A percentile compares a stretch with the other conserved stretches of the same genome.
Conservation (phyloP, 2,113 vertebrate genomes). For the Pelodiscus sinensis region DNA sequence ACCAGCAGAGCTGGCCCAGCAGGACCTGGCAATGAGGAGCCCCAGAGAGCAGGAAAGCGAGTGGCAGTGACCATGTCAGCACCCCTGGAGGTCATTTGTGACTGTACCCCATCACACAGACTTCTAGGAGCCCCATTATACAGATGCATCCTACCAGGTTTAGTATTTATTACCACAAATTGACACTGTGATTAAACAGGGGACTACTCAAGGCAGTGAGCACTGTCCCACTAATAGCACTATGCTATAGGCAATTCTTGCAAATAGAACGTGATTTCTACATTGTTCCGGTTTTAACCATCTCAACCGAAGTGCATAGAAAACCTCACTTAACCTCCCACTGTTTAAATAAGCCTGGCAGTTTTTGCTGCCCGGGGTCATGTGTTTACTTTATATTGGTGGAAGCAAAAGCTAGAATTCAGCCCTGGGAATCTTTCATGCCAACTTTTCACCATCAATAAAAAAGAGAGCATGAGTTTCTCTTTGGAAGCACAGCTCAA, state of each 20-base stretch:
- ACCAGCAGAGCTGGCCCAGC: no score
- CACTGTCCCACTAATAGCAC: background rate
- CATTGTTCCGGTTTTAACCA: background rate
- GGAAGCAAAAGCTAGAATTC: background rate
- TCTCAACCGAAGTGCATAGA: background rate
- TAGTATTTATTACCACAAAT: background rate
- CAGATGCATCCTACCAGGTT: background rate
- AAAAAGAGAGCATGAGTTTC: background rate
- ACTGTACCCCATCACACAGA: no score
- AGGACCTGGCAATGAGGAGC: no score
- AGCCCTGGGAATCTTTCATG: background rate
- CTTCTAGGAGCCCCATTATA: background rate
- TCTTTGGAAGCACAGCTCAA: fast-evolving
- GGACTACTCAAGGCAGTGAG: background rate
- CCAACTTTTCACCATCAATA: background rate
- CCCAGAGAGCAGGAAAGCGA: no score
- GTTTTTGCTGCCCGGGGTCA: background rate
- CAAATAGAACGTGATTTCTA: background rate
- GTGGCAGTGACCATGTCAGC: no score
- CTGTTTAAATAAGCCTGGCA: background rate
- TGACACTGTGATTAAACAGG: background rate
- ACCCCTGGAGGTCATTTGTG: no score
- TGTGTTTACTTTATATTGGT: background rate
- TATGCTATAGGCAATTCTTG: background rate
- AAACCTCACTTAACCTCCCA: background rate